Base-by-base conservation (phyloP, 2,888 invertebrate genomes). In the Hydropsyche betteni region DNA sequence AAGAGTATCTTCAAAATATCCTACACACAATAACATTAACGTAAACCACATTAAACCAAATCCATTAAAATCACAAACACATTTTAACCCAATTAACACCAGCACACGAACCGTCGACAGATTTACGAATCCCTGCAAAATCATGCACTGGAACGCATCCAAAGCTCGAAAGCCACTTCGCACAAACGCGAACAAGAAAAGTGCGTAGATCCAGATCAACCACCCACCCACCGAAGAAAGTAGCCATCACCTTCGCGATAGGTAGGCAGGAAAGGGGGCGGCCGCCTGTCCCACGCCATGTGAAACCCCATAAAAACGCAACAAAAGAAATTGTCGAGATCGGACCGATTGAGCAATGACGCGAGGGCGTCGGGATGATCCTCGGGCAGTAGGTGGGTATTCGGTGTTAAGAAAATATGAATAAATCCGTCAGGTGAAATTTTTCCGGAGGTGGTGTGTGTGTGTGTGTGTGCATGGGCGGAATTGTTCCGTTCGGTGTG, bases 311-410 rank as follows among this genome's bases (percentile, higher is more conserved):
- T 24, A 58, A 58, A 58, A 58, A 58, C 16, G 58, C 16, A 58
- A 58, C 58, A 58, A 58, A 58, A 58, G 58, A 58, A 58, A 58
- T 58, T 58, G 58, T 58, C 58, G 58, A 58, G 58, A 58, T 58
- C 58, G 58, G 44, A 58, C 16, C 58, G 58, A 58, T 58, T 58
- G 16, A 58, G 58, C 58, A 58, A 58, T 24, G 24, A 58, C 12
- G 58, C 14, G 58, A 24, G 58, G 58, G 58, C 24, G 58, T 44
- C 44, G 44, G 44, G 44, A 44, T 44, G 44, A 44, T 44, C 44
- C 10, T 44, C 24, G 58, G 53, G 58, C 58, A 24, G 58, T 58
- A 24, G 58, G 58, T 58, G 58, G 58, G 58, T 24, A 5, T 8
- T 12, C 12, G 53, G 58, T 58, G 24, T 24, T 58, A 58, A 58